Conservation (phyloP, 2,888 invertebrate species). For the Spicauda simplicius region DNA sequence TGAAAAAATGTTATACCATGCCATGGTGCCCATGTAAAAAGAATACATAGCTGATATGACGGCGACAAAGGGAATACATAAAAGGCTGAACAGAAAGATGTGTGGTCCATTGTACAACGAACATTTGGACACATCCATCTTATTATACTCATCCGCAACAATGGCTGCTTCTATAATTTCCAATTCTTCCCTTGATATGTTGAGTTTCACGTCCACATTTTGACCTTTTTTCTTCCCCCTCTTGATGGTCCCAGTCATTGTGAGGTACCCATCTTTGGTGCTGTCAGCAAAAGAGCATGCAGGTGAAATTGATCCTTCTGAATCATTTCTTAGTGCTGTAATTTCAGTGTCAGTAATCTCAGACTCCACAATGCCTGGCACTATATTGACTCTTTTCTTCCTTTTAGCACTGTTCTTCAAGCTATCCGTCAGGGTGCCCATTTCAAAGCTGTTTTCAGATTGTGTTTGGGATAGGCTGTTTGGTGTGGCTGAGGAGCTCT, state of each 20-base stretch:
- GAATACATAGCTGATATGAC: slow-evolving; percentile 87
- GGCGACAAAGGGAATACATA: slow-evolving; percentile 88
- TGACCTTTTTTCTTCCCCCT: slow-evolving; percentile 89
- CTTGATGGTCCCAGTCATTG: slow-evolving; percentile 90
- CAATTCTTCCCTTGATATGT: slow-evolving; percentile 89
- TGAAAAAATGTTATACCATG: slow-evolving; percentile 91
- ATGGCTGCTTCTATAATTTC: slow-evolving; percentile 88
- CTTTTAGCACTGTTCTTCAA: slow-evolving; percentile 76
- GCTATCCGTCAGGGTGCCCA: slow-evolving; percentile 74
- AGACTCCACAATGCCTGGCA: slow-evolving; percentile 75
- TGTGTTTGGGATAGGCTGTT: slow-evolving; percentile 79
- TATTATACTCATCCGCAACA: slow-evolving; percentile 84
- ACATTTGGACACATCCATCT: slow-evolving; percentile 84
- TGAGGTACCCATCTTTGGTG: slow-evolving; percentile 86
- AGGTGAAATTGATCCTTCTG: slow-evolving; percentile 81
- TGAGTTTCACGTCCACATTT: slow-evolving; percentile 89
- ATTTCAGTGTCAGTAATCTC: slow-evolving; percentile 76
- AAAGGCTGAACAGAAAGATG: slow-evolving; percentile 86
- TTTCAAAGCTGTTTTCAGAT: slow-evolving; percentile 80
- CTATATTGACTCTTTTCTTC: slow-evolving; percentile 87
- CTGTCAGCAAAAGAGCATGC: slow-evolving; percentile 83
- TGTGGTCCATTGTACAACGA: slow-evolving; percentile 86
- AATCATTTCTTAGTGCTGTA: slow-evolving; percentile 67
- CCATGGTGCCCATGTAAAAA: slow-evolving; percentile 90
- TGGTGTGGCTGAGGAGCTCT: slow-evolving; percentile 73